Evolutionary conservation across 2,797 vertebrate species (phyloP).

Genomic region (Poeciliopsis infans): DNA sequence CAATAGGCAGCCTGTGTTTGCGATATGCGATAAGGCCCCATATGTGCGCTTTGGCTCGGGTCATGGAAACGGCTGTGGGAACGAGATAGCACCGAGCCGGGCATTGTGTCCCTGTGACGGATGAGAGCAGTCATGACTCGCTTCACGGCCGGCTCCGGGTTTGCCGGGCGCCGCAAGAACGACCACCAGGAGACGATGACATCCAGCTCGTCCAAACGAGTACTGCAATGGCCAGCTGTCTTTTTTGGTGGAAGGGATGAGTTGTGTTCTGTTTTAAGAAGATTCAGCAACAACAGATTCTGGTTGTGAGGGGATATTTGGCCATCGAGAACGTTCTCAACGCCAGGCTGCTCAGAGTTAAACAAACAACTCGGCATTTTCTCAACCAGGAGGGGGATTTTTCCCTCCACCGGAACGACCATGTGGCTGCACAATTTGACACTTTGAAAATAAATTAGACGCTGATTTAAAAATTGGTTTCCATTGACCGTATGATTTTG

Average conservation of each 20-base stretch:
- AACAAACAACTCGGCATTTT: neutral
- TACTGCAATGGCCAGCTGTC: neutral
- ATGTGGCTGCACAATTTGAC: no score
- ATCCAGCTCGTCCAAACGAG: neutral
- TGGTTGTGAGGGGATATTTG: neutral
- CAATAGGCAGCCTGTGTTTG: conserved; percentile 39
- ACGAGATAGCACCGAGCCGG: conserved; percentile 17
- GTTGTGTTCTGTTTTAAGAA: neutral
- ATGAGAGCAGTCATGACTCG: conserved; percentile 1
- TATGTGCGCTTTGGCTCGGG: conserved; percentile 37
- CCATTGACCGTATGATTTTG: no score
- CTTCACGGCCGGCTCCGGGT: conserved; percentile 7
- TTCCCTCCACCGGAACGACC: neutral
- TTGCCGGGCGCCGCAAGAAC: conserved; percentile 13
- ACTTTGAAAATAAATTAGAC: no score
- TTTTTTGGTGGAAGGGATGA: neutral
- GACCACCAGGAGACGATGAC: conserved; percentile 11
- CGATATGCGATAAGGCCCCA: conserved; percentile 49
- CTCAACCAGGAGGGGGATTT: neutral
- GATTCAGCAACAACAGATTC: neutral
- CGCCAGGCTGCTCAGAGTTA: neutral
- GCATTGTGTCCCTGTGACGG: conserved; percentile 30
- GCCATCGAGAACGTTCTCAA: neutral
- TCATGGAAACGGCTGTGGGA: conserved; percentile 40
- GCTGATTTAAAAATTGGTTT: no score